Conservation (phyloP, 2,888 invertebrate species). For the Drosophila helvetica region DNA sequence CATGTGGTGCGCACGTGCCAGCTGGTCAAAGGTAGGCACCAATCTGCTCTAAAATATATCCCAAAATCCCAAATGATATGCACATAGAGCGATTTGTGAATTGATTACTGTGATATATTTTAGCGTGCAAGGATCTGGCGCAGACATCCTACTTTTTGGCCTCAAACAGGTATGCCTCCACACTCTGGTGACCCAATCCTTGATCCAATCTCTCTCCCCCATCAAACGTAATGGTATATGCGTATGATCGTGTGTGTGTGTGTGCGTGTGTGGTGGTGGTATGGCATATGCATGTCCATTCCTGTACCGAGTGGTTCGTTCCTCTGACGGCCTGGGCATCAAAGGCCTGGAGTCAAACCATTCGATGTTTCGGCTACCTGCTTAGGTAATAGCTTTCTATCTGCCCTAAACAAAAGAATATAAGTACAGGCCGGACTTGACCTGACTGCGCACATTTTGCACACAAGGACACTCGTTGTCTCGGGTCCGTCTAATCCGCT, state of each 20-base stretch:
- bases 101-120: constrained; percentile 72
- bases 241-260: not conserved
- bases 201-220: not conserved
- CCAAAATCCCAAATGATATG: constrained; percentile 29
- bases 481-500: not conserved
- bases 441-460: not conserved
- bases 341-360: not conserved
- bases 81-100: constrained; percentile 39
- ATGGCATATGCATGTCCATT: constrained; percentile 14
- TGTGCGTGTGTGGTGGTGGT: not conserved
- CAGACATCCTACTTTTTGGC: constrained; percentile 99
- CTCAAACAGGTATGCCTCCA: constrained; percentile 91
- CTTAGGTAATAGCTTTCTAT: not conserved
- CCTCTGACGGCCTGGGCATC: not conserved
- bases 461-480: not conserved
- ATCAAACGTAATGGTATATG: not conserved
- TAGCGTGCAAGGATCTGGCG: constrained; percentile 97
- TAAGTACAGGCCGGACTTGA: not conserved
- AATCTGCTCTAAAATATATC: constrained; percentile 38
- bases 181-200: constrained; percentile 11
- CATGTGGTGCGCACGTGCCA: constrained; percentile 98
- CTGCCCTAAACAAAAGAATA: not conserved
- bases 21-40: constrained; percentile 92
- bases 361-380: not conserved
- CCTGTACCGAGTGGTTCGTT: constrained; percentile 3